Evolutionary conservation across 2,888 invertebrate genomes (phyloP), one percentile per base, ranked within the genome.

Genomic region (Ferdinandea cuprea): DNA sequence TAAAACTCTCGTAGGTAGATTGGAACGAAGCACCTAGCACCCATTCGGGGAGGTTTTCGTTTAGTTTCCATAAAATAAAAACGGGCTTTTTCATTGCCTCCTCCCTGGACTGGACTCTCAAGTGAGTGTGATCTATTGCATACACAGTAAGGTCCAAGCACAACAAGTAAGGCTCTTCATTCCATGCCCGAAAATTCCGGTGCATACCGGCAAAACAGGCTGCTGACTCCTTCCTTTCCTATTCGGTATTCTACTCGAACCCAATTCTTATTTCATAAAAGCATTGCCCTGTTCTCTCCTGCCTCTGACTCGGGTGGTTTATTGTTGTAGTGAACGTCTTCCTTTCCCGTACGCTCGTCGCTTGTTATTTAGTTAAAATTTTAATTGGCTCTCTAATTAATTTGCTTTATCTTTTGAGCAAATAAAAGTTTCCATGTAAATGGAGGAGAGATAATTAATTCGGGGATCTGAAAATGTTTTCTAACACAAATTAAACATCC

Each of bases 331-430:
- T 72, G 73, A 68, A 68, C 42, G 61, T 56, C 68, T 68, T 59
- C 68, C 66, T 8, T 52, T 15, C 52, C 69, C 50, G 58, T 35
- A 15, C 13, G 66, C 40, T 59, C 66, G 76, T 69, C 85, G 73
- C 86, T 86, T 86, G 86, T 87, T 87, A 86, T 87, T 87, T 86
- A 86, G 86, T 87, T 86, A 86, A 87, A 87, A 87, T 86, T 87
- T 87, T 87, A 87, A 87, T 87, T 87, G 86, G 86, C 86, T 86
- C 86, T 86, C 86, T 87, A 87, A 87, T 87, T 86, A 87, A 87
- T 87, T 87, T 87, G 87, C 87, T 86, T 87, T 87, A 87, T 87
- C 86, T 86, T 86, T 86, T 85, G 84, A 86, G 86, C 86, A 86
- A 86, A 86, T 86, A 86, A 86, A 86, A 86, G 85, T 86, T 86